Base-by-base conservation (phyloP, 2,113 vertebrate species). In the Pogona vitticeps region DNA sequence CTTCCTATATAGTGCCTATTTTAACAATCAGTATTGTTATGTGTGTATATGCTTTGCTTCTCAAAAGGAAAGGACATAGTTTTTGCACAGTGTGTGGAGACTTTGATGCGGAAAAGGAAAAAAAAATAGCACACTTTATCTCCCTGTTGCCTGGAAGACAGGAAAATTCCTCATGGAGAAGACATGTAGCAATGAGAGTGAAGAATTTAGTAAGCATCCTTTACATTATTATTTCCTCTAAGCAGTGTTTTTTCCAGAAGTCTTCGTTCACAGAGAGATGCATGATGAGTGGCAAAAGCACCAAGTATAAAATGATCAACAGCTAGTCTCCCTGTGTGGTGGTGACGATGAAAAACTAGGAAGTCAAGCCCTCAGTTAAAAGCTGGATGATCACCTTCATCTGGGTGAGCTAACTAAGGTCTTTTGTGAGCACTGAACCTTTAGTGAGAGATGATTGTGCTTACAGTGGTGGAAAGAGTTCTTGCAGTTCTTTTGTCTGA, bases 401-500 rank as follows among this genome's bases (percentile, higher is more conserved):
- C 67, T 89, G 75, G 56, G 91, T 91, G 1, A 93, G 91, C 96
- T 94, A 96, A 95, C 71, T 58, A n/a, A 88, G 80, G 89, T 63
- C 87, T 95, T 91, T 67, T 83, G 83, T 91, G 93, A 91, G 91
- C 76, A 76, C 82, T 78, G 76, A 91, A 93, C 90, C 87, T 76
- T 86, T 93, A 93, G 95, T 95, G 95, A 94, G 95, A 92, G 89
- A 86, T 90, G 89, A 93, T 93, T 93, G 88, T 93, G 94, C 91
- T 93, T 95, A 76, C 80, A 85, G 90, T 93, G 87, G 93, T 92
- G 95, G 94, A 94, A 94, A 91, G 88, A 86, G 79, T 91, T 95
- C 93, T 95, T 95, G 94, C 90, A 96, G 86, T 94, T 96, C 93
- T 94, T 96, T 95, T 95, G 95, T 96, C 95, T 97, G 96, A 97